Base-by-base conservation (phyloP, 2,797 vertebrate species). In the Pangasius djambal region DNA sequence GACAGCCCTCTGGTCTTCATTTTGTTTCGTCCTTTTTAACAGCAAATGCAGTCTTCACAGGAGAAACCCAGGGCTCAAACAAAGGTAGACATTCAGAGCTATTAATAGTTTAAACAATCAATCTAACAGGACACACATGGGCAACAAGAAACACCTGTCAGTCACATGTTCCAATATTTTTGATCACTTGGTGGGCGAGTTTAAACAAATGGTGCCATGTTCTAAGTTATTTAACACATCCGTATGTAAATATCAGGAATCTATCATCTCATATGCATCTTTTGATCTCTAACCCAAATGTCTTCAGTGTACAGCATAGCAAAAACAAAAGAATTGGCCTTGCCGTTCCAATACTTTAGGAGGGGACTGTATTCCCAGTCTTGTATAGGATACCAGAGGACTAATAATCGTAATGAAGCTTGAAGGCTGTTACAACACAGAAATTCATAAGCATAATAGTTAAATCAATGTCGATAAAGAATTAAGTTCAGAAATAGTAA, bases 401-500 rank as follows among this genome's bases (percentile, higher is more conserved):
- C 67, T 65, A 65, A 72, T 34, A 72, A 72, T 37, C 5, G 40
- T 75, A 75, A 48, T 75, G 40, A 48, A 78, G 50, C 48, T 31
- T 78, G 13, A 52, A 25, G 40, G 20, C 18, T 72, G 69, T 34
- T 70, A 70, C 4, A 70, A 34, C 22, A 22, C 48, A 77, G 12
- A 16, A 7, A n/a, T 31, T 55, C 8, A 31, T 31, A 79, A 31
- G 75, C 16, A 79, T 15, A 79, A 1, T 55, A 55, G 6, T 31
- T 79, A 16, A 79, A 50, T 75, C 1, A 50, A 48, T 44, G 40
- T 44, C 72, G 70, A 40, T 79, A 55, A 78, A 55, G 4, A n/a
- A 34, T 55, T 55, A 40, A 44, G 72, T 85, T 44, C 67, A 84
- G 48, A 77, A 48, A 61, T 78, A 91, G 86, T 55, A 31, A 52